Base-by-base conservation (phyloP, 2,797 vertebrate genomes). In the Chaunax sp. region DNA sequence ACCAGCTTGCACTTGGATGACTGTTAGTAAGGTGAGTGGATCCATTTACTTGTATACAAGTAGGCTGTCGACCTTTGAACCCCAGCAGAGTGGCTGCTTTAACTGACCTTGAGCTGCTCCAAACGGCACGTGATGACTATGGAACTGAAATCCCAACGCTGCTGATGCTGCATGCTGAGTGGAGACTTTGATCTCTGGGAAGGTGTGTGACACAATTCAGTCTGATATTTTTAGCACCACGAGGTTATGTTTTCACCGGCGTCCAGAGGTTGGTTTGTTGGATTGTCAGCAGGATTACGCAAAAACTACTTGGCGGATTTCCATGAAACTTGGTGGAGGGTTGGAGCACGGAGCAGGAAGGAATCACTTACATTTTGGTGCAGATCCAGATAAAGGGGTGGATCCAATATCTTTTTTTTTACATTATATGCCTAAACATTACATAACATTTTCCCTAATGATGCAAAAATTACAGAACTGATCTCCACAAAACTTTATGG, bases 31-130 rank as follows among this genome's bases (percentile, higher is more conserved):
- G 71, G 45, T 55, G 64, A 47, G 59, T 64, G 69, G 83, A 81
- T 88, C 81, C 69, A 59, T 80, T 80, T 79, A 69, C 78, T 52
- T 63, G 69, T 65, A 78, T 43, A 64, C 63, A 70, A 72, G 50
- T 68, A 83, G 59, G 58, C 67, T 54, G 59, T 61, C 75, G 84
- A 90, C 81, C 87, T 88, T 78, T 84, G 84, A 90, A 83, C 88
- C 80, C 56, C 38, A 12, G 50, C 57, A 46, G 68, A 80, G 75
- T 49, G 75, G 56, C 75, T 45, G 68, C 64, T 80, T 69, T 52
- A 45, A 62, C 67, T 69, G 64, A 87, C 79, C 81, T 90, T 84
- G 77, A 85, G 64, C 63, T 63, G 35, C n/a, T 57, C 51, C 74
- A 55, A 68, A 65, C 12, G 26, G 59, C 43, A 61, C 11, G 5